Base-by-base conservation (phyloP, 2,888 invertebrate genomes). In the Agonopterix subpropinquella region DNA sequence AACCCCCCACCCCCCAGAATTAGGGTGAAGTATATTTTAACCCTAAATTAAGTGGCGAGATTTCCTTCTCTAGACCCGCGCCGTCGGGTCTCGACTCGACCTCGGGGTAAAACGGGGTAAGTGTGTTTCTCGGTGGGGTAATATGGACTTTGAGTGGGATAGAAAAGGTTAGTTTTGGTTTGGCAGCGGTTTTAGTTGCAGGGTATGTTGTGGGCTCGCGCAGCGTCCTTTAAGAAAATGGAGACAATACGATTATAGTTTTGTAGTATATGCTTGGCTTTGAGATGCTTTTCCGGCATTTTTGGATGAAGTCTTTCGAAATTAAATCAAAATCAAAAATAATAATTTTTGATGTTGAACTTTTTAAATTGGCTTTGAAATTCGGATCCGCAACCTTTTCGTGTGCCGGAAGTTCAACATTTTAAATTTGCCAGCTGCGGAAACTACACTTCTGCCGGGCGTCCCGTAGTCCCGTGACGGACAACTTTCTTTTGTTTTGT, bases 171-270 rank as follows among this genome's bases (percentile, higher is more conserved):
- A 2, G 0, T 0, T 11, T 56, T 68, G 45, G 57, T 56, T 58
- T 11, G 43, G 0, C 51, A 65, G 66, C 63, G 10, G 28, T 4
- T 11, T 41, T 43, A 46, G 61, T 53, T 58, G 55, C 55, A 67
- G 80, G 81, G 77, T 77, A 80, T 81, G 82, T 77, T 57, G 77
- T 70, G 80, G 79, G 77, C 79, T 77, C 74, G 80, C 71, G 60
- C 61, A 66, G 67, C 78, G 82, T 83, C 80, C 80, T 83, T 78
- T 84, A 77, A 79, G 77, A 83, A 83, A 83, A 80, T 77, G 77
- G 78, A 83, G 84, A 84, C 80, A 78, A 81, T 79, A 79, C 77
- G 78, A 83, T 83, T 79, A 81, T 77, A 75, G 73, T 72, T 67
- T 53, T 58, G 54, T 56, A 81, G 84, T 78, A 77, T 65, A 75